Base-by-base conservation (phyloP, 2,888 invertebrate genomes). In the Lasioglossum figueresi region DNA sequence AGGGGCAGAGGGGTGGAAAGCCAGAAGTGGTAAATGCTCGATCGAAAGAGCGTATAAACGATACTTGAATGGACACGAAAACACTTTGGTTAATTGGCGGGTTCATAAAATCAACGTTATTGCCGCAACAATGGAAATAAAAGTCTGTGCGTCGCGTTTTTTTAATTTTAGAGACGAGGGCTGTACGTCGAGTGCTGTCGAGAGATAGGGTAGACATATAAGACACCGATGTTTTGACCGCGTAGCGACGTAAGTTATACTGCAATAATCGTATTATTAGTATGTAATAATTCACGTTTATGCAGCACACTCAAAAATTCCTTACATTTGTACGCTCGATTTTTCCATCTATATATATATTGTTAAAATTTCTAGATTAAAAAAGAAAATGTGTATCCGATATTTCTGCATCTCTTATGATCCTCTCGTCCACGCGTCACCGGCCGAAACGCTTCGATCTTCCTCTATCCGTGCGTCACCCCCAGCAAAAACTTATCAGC, bases 41-140 rank as follows among this genome's bases (percentile, higher is more conserved):
- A 34, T 66, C 4, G 10, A 10, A 23, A 8, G 34, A 66, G 31
- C 19, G 34, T 34, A 66, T 66, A 34, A 66, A 34, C 34, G 66
- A 34, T 66, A 31, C 66, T 66, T 23, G 66, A 34, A 66, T 23
- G 66, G 66, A 34, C 19, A 66, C 19, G 34, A 34, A 34, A 66
- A 66, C 66, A 66, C 66, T 66, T 66, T 27, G 48, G n/a, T 19
- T 70, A 77, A 77, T 48, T 68, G 77, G 37, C 27, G 37, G 77
- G 77, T n/a, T 77, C 27, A 52, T 37, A 16, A 66, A 66, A 66
- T 66, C 34, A 8, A 66, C 34, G 66, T 34, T 34, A 34, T 66
- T 34, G 66, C 19, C 23, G 66, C 34, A 34, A 66, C 66, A 66
- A 31, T 66, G 19, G 31, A 19, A 66, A 66, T 34, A 66, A 66